Conservation (phyloP, 2,113 vertebrate genomes). For the Dipodomys ordii region DNA sequence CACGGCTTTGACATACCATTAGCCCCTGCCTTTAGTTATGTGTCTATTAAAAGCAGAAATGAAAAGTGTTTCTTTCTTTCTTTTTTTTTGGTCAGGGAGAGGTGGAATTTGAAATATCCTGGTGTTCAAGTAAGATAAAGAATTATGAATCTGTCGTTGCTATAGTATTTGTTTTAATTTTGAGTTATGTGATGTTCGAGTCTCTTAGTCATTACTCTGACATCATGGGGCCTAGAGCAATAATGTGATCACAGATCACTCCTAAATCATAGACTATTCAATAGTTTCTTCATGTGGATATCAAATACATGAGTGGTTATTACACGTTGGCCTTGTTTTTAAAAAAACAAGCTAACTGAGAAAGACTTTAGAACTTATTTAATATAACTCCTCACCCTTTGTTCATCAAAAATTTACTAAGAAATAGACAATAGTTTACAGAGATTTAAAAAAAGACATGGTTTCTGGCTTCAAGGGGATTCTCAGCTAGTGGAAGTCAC, state of each 20-base stretch:
- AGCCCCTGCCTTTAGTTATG: constrained; percentile 70
- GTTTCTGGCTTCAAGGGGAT: constrained; percentile 16
- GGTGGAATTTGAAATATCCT: constrained; percentile 55
- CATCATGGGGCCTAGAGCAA: background rate
- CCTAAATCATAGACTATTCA: background rate
- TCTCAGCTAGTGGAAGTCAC: constrained; percentile 22
- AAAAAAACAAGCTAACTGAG: background rate
- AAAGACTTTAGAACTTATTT: background rate
- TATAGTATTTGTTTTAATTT: background rate
- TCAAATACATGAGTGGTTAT: background rate
- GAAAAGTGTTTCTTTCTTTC: constrained; percentile 14
- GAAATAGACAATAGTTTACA: background rate
- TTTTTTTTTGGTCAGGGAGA: constrained; percentile 44
- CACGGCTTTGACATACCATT: constrained; percentile 70
- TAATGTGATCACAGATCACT: background rate
- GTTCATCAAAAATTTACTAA: constrained; percentile 4
- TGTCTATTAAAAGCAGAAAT: constrained; percentile 75
- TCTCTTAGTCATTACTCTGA: background rate
- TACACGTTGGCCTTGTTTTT: background rate
- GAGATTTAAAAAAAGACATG: background rate
- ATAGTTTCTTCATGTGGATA: background rate
- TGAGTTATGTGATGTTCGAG: background rate
- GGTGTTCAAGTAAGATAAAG: background rate
- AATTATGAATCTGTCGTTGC: background rate
- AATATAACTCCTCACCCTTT: background rate